Evolutionary conservation across 2,113 vertebrate genomes (phyloP).

Genomic region (Xiphophorus couchianus): DNA sequence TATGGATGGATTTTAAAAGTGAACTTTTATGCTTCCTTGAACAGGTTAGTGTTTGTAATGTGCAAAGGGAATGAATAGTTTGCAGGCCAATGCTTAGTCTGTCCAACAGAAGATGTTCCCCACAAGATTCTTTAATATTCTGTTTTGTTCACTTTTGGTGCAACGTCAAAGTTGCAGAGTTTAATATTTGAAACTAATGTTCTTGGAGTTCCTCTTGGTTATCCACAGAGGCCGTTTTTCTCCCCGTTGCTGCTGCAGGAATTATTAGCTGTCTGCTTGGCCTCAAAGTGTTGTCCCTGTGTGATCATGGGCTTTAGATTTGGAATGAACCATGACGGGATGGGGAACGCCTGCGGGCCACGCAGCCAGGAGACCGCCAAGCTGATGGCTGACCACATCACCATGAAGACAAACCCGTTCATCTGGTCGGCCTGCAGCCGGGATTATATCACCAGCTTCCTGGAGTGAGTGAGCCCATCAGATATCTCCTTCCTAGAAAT

Average conservation of each 20-base stretch:
- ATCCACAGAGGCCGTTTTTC: constrained; percentile 30
- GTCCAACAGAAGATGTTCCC: neutral
- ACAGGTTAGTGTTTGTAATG: no score
- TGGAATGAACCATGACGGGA: constrained; percentile 98
- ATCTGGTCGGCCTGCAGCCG: constrained; percentile 98
- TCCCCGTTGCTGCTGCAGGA: constrained; percentile 7
- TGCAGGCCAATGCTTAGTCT: no score
- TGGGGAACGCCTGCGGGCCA: constrained; percentile 93
- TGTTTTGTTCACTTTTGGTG: neutral
- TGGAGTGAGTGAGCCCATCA: constrained; percentile 88
- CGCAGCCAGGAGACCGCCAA: constrained; percentile 95
- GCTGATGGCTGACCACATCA: constrained; percentile 99
- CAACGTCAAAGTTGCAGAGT: constrained; percentile 4
- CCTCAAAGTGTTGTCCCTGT: constrained; percentile 51
- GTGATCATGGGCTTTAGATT: constrained; percentile 82
- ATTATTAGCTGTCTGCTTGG: constrained; percentile 12
- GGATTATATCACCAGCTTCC: constrained; percentile 98
- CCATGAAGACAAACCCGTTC: constrained; percentile 98
- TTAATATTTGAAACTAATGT: constrained; percentile 11
- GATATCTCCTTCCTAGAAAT: constrained; percentile 47
- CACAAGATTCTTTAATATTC: neutral
- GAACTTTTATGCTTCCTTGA: no score
- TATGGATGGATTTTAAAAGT: no score
- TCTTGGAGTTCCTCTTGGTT: constrained; percentile 16
- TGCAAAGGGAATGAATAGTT: no score